phyloP scores from a whole-genome alignment of 1,140 invertebrate species.

The Habropoda laboriosa region DNA sequence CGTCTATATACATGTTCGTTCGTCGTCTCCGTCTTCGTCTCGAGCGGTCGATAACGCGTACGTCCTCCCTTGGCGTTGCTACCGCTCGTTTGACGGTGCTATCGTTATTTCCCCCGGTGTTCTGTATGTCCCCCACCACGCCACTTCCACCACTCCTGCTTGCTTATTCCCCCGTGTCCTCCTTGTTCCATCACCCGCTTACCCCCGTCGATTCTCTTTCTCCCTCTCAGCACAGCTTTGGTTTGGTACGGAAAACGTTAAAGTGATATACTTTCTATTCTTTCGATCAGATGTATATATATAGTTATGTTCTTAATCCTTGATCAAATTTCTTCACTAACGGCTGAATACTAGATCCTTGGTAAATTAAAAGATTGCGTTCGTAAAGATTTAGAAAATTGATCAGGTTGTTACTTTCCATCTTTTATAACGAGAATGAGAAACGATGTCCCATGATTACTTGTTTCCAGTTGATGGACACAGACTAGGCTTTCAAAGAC shows the following conservation, averaged over 20 bases:
- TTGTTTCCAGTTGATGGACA: background rate
- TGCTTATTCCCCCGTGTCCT: slow-evolving; percentile 43
- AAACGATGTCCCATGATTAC: background rate
- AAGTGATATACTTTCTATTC: slow-evolving; percentile 33
- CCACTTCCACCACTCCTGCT: slow-evolving; percentile 37
- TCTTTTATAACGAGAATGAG: background rate
- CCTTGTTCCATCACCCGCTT: slow-evolving; percentile 45
- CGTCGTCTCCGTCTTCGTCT: slow-evolving; percentile 69
- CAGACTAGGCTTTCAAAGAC: background rate
- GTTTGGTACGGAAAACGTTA: slow-evolving; percentile 15
- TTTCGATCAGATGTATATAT: too few relatives aligned
- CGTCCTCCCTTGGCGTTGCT: slow-evolving; percentile 68
- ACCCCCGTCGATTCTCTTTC: slow-evolving; percentile 33
- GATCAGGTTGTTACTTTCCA: background rate
- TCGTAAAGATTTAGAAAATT: background rate
- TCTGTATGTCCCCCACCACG: slow-evolving; percentile 58
- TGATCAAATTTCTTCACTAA: background rate
- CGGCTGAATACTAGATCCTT: background rate
- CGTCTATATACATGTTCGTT: slow-evolving; percentile 45
- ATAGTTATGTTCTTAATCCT: too few relatives aligned
- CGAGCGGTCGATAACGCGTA: slow-evolving; percentile 74
- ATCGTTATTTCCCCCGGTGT: slow-evolving; percentile 71
- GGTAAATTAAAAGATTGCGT: background rate
- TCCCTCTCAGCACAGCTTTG: background rate
- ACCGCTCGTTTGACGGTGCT: slow-evolving; percentile 63